Evolutionary conservation across 2,888 invertebrate species (phyloP).

Genomic region (Idaea straminata): DNA sequence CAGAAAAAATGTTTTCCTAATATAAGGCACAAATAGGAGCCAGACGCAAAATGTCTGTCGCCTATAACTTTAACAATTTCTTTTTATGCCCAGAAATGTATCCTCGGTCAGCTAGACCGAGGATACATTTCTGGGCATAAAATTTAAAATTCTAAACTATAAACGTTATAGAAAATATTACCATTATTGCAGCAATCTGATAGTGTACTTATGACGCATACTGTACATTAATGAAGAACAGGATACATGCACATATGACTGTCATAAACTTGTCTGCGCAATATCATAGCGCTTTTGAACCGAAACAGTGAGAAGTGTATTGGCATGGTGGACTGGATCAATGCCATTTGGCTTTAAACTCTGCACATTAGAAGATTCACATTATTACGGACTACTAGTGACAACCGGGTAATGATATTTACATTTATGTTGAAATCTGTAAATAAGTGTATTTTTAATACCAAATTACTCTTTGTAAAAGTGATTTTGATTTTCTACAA

Average conservation of each 20-base stretch:
- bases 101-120: too few relatives aligned
- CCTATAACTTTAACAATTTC: too few relatives aligned
- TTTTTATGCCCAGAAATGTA: too few relatives aligned
- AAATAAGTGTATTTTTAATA: background rate
- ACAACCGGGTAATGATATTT: background rate
- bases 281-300: background rate
- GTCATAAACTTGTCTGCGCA: background rate
- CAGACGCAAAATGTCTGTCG: too few relatives aligned
- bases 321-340: conserved; percentile 41
- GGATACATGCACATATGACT: background rate
- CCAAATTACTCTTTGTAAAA: too few relatives aligned
- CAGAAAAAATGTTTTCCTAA: background rate
- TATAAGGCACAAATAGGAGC: background rate
- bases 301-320: conserved; percentile 10
- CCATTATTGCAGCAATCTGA: too few relatives aligned
- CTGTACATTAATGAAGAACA: too few relatives aligned
- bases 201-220: too few relatives aligned
- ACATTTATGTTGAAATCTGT: background rate
- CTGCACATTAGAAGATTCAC: conserved; percentile 20
- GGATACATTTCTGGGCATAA: too few relatives aligned
- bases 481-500: too few relatives aligned
- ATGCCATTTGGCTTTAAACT: conserved; percentile 51
- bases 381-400: conserved; percentile 7
- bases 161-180: too few relatives aligned
- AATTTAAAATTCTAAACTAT: too few relatives aligned